phyloP scores from a whole-genome alignment of 2,797 vertebrate species.

The Leucoraja ocellata region DNA sequence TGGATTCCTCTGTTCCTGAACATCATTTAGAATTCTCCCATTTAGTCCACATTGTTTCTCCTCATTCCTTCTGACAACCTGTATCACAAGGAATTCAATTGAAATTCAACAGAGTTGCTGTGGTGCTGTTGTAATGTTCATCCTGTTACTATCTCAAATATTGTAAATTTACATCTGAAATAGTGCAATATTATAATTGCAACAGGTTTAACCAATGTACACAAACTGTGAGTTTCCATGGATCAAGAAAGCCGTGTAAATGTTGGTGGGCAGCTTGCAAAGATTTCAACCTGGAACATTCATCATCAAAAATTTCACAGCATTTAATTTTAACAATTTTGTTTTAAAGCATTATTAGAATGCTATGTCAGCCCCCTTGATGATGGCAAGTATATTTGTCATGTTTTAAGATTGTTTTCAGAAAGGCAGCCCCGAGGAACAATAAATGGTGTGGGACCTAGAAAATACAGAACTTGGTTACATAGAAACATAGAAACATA shows the following conservation, averaged over 20 bases:
- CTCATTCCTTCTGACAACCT: too few relatives aligned
- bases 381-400: background rate
- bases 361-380: background rate
- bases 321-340: background rate
- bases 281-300: background rate
- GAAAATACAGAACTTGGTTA: background rate
- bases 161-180: background rate
- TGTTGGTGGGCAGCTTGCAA: background rate
- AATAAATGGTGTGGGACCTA: background rate
- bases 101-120: background rate
- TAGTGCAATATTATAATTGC: background rate
- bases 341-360: background rate
- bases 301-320: background rate
- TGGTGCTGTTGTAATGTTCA: background rate
- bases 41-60: too few relatives aligned
- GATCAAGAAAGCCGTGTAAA: background rate
- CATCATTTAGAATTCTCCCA: too few relatives aligned
- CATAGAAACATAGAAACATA: background rate
- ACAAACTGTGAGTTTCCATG: background rate
- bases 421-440: background rate
- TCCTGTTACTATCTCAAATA: background rate
- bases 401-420: background rate
- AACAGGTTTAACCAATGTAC: background rate
- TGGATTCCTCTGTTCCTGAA: too few relatives aligned
- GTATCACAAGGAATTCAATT: background rate